Evolutionary conservation across 64 coral and sea anemone species (phyloP).

Genomic region (Hydrozoanthus tunicans): DNA sequence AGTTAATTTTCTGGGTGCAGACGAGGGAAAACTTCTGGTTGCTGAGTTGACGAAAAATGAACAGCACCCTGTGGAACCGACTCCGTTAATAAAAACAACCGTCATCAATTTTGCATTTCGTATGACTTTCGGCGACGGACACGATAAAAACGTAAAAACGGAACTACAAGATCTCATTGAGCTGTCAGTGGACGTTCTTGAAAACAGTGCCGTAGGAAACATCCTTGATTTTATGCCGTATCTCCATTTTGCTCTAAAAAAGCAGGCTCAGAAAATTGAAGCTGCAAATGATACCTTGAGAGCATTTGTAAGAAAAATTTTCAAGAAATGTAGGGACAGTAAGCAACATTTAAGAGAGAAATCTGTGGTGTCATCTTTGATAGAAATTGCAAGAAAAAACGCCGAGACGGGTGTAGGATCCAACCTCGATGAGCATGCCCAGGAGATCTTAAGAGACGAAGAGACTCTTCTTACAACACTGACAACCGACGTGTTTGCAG

Average conservation of each 20-base stretch:
- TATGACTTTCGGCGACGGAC: conserved; percentile 66
- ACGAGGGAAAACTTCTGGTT: conserved; percentile 24
- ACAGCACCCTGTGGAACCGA: conserved; percentile 47
- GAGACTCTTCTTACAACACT: conserved; percentile 33
- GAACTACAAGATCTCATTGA: conserved; percentile 47
- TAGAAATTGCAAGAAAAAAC: conserved; percentile 51
- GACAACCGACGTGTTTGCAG: conserved; percentile 70
- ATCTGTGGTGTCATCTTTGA: conserved; percentile 24
- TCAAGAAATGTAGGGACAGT: conserved; percentile 44
- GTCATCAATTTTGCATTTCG: conserved; percentile 71
- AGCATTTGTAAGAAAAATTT: conserved; percentile 35
- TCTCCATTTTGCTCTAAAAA: conserved; percentile 63
- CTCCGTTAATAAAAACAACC: conserved; percentile 38
- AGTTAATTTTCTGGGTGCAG: conserved; percentile 40
- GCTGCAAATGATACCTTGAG: conserved; percentile 47
- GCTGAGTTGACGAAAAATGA: background rate
- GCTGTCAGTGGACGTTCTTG: conserved; percentile 56
- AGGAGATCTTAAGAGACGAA: conserved; percentile 55
- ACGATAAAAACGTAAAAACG: conserved; percentile 17
- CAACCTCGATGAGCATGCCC: background rate
- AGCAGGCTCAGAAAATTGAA: conserved; percentile 59
- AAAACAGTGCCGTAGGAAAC: conserved; percentile 62
- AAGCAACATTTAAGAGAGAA: background rate
- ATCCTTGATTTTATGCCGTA: conserved; percentile 78
- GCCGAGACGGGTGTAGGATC: background rate